Conservation (phyloP, 2,888 invertebrate species). For the Tuberolachnus salignus region DNA sequence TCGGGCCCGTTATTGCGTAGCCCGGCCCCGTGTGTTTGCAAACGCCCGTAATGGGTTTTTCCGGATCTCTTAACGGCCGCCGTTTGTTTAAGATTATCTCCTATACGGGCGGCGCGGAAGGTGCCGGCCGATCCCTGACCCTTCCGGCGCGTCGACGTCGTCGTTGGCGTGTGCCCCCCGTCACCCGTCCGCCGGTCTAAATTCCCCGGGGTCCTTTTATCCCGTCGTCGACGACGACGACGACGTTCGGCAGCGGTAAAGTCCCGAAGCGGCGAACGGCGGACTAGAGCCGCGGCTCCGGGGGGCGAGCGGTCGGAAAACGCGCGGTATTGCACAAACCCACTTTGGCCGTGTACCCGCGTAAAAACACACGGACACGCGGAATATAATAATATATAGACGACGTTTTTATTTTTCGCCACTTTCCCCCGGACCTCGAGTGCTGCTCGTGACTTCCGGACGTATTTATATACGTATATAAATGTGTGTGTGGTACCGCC, state of each 20-base stretch:
- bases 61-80: conserved; percentile 47
- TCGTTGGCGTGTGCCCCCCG: conserved; percentile 48
- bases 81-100: conserved; percentile 54
- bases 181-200: conserved; percentile 28
- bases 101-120: background rate
- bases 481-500: too few species aligned
- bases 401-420: too few species aligned
- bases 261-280: background rate
- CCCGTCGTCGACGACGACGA: background rate
- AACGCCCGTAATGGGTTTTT: conserved; percentile 50
- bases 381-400: too few species aligned
- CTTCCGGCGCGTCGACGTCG: background rate
- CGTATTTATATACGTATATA: too few species aligned
- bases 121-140: background rate
- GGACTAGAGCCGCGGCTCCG: too few species aligned
- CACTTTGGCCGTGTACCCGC: background rate
- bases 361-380: too few species aligned
- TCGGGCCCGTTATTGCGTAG: conserved; percentile 3
- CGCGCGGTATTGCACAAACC: conserved; percentile 7
- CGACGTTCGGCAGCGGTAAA: conserved; percentile 13
- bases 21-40: conserved; percentile 19
- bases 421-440: too few species aligned
- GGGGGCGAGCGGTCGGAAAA: too few species aligned
- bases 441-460: too few species aligned
- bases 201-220: conserved; percentile 46